phyloP scores from a whole-genome alignment of 2,113 vertebrate species.

The Fukomys damarensis region DNA sequence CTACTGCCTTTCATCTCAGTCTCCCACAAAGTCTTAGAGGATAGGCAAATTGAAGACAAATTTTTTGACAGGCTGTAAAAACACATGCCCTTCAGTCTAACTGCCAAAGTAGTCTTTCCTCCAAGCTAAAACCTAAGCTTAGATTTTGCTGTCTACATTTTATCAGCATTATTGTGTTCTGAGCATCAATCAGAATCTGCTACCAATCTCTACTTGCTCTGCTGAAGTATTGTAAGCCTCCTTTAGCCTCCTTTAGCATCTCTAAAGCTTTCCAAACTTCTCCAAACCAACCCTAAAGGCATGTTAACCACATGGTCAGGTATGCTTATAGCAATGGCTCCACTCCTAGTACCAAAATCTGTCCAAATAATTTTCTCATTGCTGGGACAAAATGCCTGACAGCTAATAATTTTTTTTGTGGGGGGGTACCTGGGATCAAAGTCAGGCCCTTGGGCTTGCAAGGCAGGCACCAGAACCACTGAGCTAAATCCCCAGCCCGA shows the following conservation, averaged over 20 bases:
- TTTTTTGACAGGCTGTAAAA: not conserved
- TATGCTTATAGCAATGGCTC: not conserved
- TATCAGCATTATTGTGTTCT: not conserved
- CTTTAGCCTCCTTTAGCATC: not conserved
- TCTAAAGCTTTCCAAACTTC: not conserved
- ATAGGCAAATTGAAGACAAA: not conserved
- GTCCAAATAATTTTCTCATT: not conserved
- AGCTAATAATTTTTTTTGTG: too few relatives aligned
- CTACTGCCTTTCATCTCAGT: not conserved
- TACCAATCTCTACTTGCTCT: not conserved
- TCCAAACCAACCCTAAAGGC: not conserved
- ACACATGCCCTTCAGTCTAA: not conserved
- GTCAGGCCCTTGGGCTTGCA: too few relatives aligned
- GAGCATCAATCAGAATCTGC: not conserved
- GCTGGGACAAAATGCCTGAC: not conserved
- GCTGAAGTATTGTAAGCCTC: not conserved
- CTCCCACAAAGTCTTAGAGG: not conserved
- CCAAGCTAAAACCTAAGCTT: not conserved
- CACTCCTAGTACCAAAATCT: not conserved
- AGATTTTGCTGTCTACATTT: not conserved
- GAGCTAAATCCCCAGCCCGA: too few relatives aligned
- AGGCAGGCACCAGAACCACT: too few relatives aligned
- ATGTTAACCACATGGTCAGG: not conserved
- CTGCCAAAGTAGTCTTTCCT: not conserved
- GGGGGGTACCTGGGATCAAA: too few relatives aligned